These are phyloP conservation scores for Phoeniculus purpureus DNA, from an alignment of 2,797 vertebrate genomes.

Conservation along the genomic window DNA sequence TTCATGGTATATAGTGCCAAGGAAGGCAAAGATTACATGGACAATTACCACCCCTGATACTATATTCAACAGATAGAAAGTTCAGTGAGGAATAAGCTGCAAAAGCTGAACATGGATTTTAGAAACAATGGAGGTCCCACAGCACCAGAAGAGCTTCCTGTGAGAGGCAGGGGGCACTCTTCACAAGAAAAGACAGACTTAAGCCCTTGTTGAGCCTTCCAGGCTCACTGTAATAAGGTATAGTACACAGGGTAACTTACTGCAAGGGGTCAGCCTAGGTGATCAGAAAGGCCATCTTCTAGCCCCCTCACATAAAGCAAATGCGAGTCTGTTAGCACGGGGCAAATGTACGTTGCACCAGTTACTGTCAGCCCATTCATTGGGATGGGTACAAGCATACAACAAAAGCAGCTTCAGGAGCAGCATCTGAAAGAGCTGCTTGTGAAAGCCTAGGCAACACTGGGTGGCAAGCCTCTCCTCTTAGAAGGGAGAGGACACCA, in stretches of 20 bases:
- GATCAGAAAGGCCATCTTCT: background rate
- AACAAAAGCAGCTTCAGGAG: background rate
- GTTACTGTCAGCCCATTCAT: background rate
- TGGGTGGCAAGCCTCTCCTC: background rate
- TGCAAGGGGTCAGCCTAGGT: background rate
- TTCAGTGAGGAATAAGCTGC: background rate
- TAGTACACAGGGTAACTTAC: background rate
- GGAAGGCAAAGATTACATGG: background rate
- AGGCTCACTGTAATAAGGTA: background rate
- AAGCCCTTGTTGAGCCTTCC: background rate
- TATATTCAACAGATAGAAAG: background rate
- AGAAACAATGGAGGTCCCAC: background rate
- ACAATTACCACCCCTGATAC: background rate
- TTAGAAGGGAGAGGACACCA: background rate
- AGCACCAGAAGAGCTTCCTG: background rate
- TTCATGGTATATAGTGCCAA: background rate
- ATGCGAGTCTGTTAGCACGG: background rate
- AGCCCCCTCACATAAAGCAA: background rate
- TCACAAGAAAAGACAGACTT: background rate
- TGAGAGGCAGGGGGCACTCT: background rate
- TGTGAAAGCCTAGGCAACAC: background rate
- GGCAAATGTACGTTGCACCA: fast-evolving
- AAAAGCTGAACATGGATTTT: background rate
- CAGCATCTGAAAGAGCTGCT: background rate
- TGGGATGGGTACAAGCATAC: fast-evolving